A percentile compares a stretch with the other conserved stretches of the same genome.
These are phyloP conservation scores for Lagria hirta DNA, from an alignment of 2,888 invertebrate species.

Conservation along the genomic window DNA sequence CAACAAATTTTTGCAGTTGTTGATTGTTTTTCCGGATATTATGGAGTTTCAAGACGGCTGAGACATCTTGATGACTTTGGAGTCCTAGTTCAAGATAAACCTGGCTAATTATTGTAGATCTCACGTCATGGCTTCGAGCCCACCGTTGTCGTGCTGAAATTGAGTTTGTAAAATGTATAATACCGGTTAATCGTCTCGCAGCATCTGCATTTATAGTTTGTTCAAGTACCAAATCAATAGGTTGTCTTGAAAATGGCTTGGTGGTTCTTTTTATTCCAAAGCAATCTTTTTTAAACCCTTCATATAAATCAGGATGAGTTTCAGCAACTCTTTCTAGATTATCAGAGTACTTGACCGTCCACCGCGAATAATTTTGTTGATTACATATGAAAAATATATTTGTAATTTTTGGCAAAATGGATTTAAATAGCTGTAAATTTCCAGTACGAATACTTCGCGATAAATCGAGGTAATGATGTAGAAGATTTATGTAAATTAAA, in stretches of 20 bases:
- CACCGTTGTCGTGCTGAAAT: slow-evolving; percentile 39
- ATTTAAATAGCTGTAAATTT: no score
- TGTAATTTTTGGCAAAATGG: no score
- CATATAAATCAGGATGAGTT: slow-evolving; percentile 40
- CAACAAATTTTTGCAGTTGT: slow-evolving; percentile 22
- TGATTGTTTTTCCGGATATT: slow-evolving; percentile 9
- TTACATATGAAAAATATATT: slow-evolving; percentile 44
- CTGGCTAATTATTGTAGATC: slow-evolving; percentile 11
- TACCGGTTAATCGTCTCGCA: slow-evolving; percentile 24
- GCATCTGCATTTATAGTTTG: slow-evolving; percentile 36
- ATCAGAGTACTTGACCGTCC: slow-evolving; percentile 38
- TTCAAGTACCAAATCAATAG: slow-evolving; percentile 43
- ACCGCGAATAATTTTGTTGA: slow-evolving; percentile 46
- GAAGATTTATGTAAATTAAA: no score
- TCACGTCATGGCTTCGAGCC: slow-evolving; percentile 25
- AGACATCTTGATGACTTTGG: slow-evolving; percentile 1
- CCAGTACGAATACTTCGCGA: no score
- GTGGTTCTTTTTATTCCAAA: slow-evolving; percentile 43
- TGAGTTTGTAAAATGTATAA: slow-evolving; percentile 24
- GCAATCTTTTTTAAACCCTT: slow-evolving; percentile 33
- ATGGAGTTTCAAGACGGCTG: neutral
- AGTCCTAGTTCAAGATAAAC: slow-evolving; percentile 7
- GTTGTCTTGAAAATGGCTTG: slow-evolving; percentile 42
- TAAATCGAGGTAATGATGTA: no score
- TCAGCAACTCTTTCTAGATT: slow-evolving; percentile 41